These are phyloP conservation scores for Drosophila kambysellisi DNA, from an alignment of 2,888 invertebrate species.

Conservation along the genomic window DNA sequence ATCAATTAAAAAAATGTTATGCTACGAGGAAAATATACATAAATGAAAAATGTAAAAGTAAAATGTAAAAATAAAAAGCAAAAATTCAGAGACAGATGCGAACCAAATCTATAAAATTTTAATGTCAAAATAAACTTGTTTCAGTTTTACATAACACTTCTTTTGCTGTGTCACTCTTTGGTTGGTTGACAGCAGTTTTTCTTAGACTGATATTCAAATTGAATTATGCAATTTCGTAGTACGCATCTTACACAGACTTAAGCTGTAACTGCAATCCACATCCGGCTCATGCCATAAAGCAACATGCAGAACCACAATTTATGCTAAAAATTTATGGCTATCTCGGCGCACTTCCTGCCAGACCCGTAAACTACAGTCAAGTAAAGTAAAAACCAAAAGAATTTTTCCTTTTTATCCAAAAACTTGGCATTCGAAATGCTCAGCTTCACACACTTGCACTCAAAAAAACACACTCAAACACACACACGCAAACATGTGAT, in stretches of 20 bases:
- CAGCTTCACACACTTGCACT: slow-evolving; percentile 25
- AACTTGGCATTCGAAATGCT: slow-evolving; percentile 69
- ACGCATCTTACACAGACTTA: slow-evolving; percentile 61
- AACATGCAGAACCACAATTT: slow-evolving; percentile 63
- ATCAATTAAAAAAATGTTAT: neutral
- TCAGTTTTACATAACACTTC: slow-evolving; percentile 2
- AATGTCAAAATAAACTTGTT: slow-evolving; percentile 25
- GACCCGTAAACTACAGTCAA: slow-evolving; percentile 21
- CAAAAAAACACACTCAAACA: neutral
- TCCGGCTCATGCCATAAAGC: slow-evolving; percentile 69
- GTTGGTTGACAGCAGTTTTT: neutral
- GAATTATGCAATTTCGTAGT: slow-evolving; percentile 63
- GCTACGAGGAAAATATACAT: neutral
- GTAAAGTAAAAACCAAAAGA: slow-evolving; percentile 49
- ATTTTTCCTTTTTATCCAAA: slow-evolving; percentile 65
- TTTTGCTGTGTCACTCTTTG: neutral
- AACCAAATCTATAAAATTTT: neutral
- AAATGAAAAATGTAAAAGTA: neutral
- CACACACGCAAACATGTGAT: slow-evolving; percentile 1
- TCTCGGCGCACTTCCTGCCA: slow-evolving; percentile 65
- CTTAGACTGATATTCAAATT: slow-evolving; percentile 39
- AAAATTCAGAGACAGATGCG: neutral
- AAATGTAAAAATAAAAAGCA: too few relatives aligned
- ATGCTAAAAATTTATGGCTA: slow-evolving; percentile 73
- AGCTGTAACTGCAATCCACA: slow-evolving; percentile 66